phyloP scores from a whole-genome alignment of 1,140 invertebrate genomes.

The Eupristina koningsbergeri region DNA sequence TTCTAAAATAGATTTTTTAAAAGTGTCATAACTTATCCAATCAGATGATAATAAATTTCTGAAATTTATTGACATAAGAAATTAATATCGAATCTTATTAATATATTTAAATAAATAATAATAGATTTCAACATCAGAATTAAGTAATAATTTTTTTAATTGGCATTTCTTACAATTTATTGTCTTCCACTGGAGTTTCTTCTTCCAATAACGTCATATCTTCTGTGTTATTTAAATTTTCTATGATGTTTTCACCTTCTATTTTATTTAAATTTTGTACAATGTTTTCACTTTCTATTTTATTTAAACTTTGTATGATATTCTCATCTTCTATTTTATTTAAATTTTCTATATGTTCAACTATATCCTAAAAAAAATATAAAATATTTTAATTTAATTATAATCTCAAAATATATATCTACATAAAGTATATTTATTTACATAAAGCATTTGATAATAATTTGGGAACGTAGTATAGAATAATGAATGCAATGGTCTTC shows the following conservation, averaged over 20 bases:
- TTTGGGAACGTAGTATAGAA: constrained; percentile 92
- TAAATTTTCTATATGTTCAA: constrained; percentile 78
- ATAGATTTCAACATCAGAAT: too few relatives aligned
- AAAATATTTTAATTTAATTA: constrained; percentile 28
- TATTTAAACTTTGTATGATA: constrained; percentile 75
- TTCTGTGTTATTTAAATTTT: constrained; percentile 76
- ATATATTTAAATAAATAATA: too few relatives aligned
- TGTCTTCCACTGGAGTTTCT: too few relatives aligned
- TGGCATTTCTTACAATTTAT: too few relatives aligned
- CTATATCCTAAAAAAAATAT: constrained; percentile 67
- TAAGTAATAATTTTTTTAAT: too few relatives aligned
- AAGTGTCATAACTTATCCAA: constrained; percentile 81
- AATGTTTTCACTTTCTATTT: constrained; percentile 76
- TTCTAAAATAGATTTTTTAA: constrained; percentile 83
- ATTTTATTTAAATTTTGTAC: constrained; percentile 79
- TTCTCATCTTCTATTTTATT: constrained; percentile 82
- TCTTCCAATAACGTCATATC: too few relatives aligned
- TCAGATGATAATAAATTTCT: constrained; percentile 75
- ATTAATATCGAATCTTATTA: too few relatives aligned
- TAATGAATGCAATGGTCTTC: constrained; percentile 89
- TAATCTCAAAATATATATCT: constrained; percentile 24
- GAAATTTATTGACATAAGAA: constrained; percentile 53
- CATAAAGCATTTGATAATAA: constrained; percentile 88
- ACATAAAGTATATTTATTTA: constrained; percentile 68
- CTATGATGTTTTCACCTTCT: constrained; percentile 79